Evolutionary conservation across 2,113 vertebrate species (phyloP).

Genomic region (Felis chaus): DNA sequence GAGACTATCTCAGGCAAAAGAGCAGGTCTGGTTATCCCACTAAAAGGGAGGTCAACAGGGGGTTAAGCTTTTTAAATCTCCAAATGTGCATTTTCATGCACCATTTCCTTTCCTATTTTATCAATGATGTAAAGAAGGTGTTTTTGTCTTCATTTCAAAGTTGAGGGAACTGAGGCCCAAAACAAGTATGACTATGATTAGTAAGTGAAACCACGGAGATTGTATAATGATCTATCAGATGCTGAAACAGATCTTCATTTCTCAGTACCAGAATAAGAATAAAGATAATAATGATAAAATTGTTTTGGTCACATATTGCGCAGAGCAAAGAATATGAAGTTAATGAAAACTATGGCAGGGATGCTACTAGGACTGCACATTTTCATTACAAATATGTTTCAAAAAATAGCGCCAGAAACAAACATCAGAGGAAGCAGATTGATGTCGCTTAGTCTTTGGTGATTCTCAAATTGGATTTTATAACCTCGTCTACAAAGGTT

Average conservation of each 20-base stretch:
- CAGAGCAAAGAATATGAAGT: neutral
- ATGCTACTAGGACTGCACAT: neutral
- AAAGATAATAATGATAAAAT: neutral
- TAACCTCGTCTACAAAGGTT: neutral
- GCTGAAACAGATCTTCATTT: neutral
- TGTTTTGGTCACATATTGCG: neutral
- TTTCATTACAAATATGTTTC: neutral
- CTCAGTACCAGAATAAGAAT: neutral
- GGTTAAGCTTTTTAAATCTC: neutral
- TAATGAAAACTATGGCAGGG: neutral
- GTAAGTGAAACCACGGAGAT: neutral
- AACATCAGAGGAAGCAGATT: neutral
- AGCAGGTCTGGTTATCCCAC: rapidly evolving
- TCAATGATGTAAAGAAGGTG: neutral
- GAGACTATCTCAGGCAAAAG: neutral
- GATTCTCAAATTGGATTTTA: neutral
- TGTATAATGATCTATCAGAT: neutral
- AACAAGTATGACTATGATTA: neutral
- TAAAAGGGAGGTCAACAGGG: neutral
- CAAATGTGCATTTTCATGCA: neutral
- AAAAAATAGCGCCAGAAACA: neutral
- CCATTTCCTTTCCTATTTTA: neutral
- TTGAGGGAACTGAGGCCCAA: neutral
- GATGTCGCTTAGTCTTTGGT: neutral
- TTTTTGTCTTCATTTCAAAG: neutral